Evolutionary conservation across 2,113 vertebrate species (phyloP).

Genomic region (Cyanistes caeruleus): DNA sequence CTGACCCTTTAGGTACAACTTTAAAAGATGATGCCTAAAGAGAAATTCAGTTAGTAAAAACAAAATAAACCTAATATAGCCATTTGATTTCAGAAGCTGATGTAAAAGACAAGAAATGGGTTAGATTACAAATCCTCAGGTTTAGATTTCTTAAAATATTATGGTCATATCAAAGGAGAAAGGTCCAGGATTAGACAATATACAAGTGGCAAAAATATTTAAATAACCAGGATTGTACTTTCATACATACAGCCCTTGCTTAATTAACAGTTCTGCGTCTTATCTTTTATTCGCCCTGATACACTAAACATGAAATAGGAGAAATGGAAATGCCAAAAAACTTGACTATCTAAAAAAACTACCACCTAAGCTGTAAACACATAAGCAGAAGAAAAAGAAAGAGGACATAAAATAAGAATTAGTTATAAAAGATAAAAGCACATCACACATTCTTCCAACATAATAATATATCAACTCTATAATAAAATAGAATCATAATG

Average conservation of each 20-base stretch:
- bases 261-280: background rate
- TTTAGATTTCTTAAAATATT: background rate
- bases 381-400: slow-evolving; percentile 39
- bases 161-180: background rate
- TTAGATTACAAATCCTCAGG: background rate
- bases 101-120: background rate
- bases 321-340: slow-evolving; percentile 40
- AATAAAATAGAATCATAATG: slow-evolving; percentile 62
- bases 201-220: background rate
- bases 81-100: background rate
- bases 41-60: background rate
- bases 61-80: background rate
- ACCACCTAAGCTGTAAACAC: slow-evolving; percentile 44
- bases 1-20: background rate
- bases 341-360: slow-evolving; percentile 33
- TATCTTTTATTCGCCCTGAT: background rate
- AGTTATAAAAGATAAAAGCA: slow-evolving; percentile 66
- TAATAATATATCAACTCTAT: slow-evolving; percentile 37
- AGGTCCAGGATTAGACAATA: background rate
- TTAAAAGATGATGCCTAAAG: background rate
- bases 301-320: slow-evolving; percentile 11
- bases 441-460: slow-evolving; percentile 45
- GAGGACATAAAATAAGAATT: slow-evolving; percentile 66
- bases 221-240: background rate
- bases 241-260: background rate